A percentile compares a stretch with the other conserved stretches of the same genome.
Evolutionary conservation across 2,113 vertebrate genomes (phyloP).

Genomic region (Trematomus loennbergii): DNA sequence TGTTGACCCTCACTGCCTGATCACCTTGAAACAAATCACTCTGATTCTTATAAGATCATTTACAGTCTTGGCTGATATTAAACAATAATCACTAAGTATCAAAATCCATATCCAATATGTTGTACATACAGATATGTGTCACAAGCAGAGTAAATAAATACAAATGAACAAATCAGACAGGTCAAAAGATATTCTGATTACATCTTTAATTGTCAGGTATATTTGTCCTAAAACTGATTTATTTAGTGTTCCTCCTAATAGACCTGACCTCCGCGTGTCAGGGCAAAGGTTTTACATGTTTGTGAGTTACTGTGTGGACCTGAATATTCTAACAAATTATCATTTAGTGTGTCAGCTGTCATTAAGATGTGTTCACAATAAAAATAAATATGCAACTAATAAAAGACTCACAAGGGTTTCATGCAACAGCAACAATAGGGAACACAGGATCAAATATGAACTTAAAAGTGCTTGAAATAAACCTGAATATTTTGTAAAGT

Average conservation of each 20-base stretch:
- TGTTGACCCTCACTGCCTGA: background rate
- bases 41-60: background rate
- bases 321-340: constrained; percentile 47
- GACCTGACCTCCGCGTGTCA: constrained; percentile 45
- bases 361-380: constrained; percentile 20
- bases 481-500: constrained; percentile 56
- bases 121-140: background rate
- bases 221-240: constrained; percentile 60
- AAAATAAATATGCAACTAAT: constrained; percentile 37
- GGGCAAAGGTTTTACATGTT: constrained; percentile 51
- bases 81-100: background rate
- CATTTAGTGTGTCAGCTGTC: constrained; percentile 41
- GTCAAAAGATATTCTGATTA: constrained; percentile 31
- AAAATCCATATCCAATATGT: background rate
- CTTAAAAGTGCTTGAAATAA: constrained; percentile 64
- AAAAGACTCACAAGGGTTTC: constrained; percentile 49
- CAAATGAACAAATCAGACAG: constrained; percentile 31
- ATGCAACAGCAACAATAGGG: constrained; percentile 71
- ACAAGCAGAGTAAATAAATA: background rate
- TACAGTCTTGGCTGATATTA: too few relatives aligned
- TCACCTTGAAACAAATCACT: background rate
- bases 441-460: constrained; percentile 44
- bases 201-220: constrained; percentile 57
- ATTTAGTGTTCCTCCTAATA: constrained; percentile 26
- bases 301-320: constrained; percentile 37